Percentiles rank a stretch among this genome's conserved stretches.
These are phyloP conservation scores for Pachymerium ferrugineum DNA, from an alignment of 2,888 invertebrate species.

Conservation along the genomic window DNA sequence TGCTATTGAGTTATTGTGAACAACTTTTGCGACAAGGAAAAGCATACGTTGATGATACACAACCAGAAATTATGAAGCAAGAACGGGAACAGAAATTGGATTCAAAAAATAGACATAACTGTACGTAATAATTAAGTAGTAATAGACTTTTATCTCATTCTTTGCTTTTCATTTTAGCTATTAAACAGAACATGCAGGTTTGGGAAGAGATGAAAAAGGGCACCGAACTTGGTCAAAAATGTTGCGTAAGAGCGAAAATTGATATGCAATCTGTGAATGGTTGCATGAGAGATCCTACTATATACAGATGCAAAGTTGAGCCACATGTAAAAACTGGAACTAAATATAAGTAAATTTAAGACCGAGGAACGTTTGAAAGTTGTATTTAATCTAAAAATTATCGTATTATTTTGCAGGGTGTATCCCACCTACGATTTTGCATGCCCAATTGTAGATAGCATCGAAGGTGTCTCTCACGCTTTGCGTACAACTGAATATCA, in stretches of 20 bases:
- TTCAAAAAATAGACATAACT: constrained; percentile 75
- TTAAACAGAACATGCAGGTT: constrained; percentile 73
- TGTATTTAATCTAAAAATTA: constrained; percentile 7
- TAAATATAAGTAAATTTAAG: constrained; percentile 85
- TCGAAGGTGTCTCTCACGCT: constrained; percentile 96
- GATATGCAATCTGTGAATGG: constrained; percentile 95
- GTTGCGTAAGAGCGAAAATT: constrained; percentile 94
- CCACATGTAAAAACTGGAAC: constrained; percentile 86
- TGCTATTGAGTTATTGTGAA: constrained; percentile 81
- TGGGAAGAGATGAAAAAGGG: constrained; percentile 96
- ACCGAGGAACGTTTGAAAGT: no score
- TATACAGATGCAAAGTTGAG: constrained; percentile 95
- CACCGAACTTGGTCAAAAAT: constrained; percentile 68
- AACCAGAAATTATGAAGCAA: constrained; percentile 86
- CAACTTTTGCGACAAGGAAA: constrained; percentile 78
- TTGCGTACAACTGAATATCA: constrained; percentile 97
- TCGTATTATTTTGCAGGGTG: constrained; percentile 59
- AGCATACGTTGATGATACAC: constrained; percentile 95
- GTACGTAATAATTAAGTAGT: constrained; percentile 56
- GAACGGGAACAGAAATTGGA: constrained; percentile 85
- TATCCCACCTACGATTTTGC: constrained; percentile 99
- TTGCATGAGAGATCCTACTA: constrained; percentile 95
- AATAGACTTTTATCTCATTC: not conserved
- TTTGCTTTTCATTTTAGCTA: constrained; percentile 53
- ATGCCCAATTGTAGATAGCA: constrained; percentile 96